A percentile compares a stretch with the other conserved stretches of the same genome.
Conservation (phyloP, 2,113 vertebrate genomes). For the Potamarius usumacintae region DNA sequence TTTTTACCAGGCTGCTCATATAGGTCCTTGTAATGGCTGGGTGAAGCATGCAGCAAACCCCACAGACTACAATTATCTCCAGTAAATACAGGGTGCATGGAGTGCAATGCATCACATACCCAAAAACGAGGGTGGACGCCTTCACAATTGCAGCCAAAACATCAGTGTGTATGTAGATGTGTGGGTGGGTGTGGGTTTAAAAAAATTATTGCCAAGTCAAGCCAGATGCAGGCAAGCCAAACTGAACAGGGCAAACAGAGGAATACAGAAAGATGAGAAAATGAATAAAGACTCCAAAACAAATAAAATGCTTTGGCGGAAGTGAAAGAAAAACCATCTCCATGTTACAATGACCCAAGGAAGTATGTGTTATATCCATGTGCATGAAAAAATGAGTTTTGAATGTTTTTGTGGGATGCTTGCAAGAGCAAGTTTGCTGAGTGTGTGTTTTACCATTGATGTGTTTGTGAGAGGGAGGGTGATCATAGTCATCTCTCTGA, state of each 20-base stretch:
- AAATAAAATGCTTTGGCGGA: background rate
- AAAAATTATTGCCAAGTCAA: constrained; percentile 42
- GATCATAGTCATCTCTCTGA: constrained; percentile 87
- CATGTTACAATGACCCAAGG: background rate
- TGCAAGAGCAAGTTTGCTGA: background rate
- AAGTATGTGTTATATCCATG: background rate
- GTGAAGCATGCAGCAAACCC: constrained; percentile 67
- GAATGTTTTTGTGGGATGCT: background rate
- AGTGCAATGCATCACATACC: constrained; percentile 56
- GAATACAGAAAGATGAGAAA: background rate
- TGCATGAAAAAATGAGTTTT: background rate
- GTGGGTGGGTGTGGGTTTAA: constrained; percentile 3
- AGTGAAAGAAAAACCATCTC: background rate
- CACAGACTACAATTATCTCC: constrained; percentile 70
- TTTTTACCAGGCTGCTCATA: constrained; percentile 60
- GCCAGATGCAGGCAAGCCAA: constrained; percentile 42
- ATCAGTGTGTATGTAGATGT: constrained; percentile 38
- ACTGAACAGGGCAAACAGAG: constrained; percentile 17
- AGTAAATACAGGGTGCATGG: constrained; percentile 70
- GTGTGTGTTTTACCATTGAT: constrained; percentile 72
- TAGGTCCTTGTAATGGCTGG: constrained; percentile 66
- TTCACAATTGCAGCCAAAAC: constrained; percentile 60
- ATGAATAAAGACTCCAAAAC: constrained; percentile 17
- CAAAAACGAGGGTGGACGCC: constrained; percentile 68
- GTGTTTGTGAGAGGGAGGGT: constrained; percentile 89